Conservation (phyloP, 1,140 invertebrate genomes). For the Aplysia californica region DNA sequence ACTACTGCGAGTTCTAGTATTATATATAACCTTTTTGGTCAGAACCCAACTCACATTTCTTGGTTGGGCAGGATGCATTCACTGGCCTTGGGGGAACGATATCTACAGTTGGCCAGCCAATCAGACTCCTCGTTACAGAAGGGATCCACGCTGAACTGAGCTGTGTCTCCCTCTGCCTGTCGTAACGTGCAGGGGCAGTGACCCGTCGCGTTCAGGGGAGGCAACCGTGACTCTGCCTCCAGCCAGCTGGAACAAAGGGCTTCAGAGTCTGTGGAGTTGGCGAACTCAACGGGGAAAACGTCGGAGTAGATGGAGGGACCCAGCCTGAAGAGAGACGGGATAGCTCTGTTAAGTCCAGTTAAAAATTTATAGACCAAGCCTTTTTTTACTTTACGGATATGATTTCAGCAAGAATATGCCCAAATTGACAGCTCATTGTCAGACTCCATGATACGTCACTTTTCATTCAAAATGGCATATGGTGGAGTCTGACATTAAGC, state of each 20-base stretch:
- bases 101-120: conserved; percentile 45
- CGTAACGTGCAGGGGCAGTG: conserved; percentile 50
- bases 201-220: conserved; percentile 11
- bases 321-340: conserved; percentile 30
- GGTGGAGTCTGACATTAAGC: neutral
- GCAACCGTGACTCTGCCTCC: conserved; percentile 19
- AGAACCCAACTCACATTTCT: neutral
- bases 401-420: neutral
- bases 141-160: conserved; percentile 50
- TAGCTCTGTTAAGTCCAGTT: neutral
- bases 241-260: conserved; percentile 49
- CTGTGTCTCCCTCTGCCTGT: conserved; percentile 51
- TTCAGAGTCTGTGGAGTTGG: conserved; percentile 25
- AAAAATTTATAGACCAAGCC: neutral
- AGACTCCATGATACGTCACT: neutral
- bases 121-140: conserved; percentile 39
- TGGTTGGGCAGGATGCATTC: conserved; percentile 46
- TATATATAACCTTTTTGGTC: too few relatives aligned
- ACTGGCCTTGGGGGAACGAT: conserved; percentile 40
- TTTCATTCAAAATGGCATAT: neutral
- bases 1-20: too few relatives aligned
- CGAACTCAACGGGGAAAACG: conserved; percentile 51
- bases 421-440: neutral
- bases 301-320: conserved; percentile 55
- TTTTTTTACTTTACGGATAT: neutral